A percentile compares a stretch with the other conserved stretches of the same genome.
These are phyloP conservation scores for Epinephelus fuscoguttatus DNA, from an alignment of 2,113 vertebrate genomes.

Conservation along the genomic window DNA sequence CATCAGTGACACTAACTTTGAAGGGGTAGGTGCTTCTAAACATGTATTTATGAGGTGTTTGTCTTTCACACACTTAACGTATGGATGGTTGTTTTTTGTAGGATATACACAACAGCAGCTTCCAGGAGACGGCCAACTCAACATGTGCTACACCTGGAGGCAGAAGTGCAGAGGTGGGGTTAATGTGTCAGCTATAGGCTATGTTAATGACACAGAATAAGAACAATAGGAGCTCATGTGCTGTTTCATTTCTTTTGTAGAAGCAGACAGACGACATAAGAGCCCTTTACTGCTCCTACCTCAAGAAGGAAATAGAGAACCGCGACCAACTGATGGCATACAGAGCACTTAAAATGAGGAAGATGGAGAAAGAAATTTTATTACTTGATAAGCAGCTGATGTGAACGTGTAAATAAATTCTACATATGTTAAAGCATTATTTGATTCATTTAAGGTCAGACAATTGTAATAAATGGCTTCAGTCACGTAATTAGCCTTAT, in stretches of 20 bases:
- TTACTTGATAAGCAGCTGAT: constrained; percentile 74
- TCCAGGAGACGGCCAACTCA: constrained; percentile 37
- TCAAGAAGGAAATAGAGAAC: constrained; percentile 78
- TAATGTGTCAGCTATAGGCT: background rate
- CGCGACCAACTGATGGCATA: constrained; percentile 76
- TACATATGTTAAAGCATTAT: background rate
- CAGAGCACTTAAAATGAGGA: constrained; percentile 78
- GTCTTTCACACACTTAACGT: background rate
- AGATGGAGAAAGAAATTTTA: constrained; percentile 76
- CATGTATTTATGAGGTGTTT: background rate
- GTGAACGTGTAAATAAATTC: constrained; percentile 24
- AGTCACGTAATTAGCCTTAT: background rate
- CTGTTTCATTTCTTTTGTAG: constrained; percentile 29
- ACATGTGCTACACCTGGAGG: background rate
- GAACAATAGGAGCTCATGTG: background rate
- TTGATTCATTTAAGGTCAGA: constrained; percentile 11
- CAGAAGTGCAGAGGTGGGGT: constrained; percentile 57
- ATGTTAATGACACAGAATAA: background rate
- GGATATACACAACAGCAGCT: constrained; percentile 50
- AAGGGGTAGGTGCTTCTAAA: constrained; percentile 50
- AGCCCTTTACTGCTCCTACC: constrained; percentile 73
- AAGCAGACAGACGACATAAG: constrained; percentile 59
- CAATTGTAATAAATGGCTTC: background rate
- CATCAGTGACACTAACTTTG: constrained; percentile 65
- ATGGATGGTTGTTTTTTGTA: background rate